These are phyloP conservation scores for Labrus mixtus DNA, from an alignment of 2,113 vertebrate species.

Conservation along the genomic window DNA sequence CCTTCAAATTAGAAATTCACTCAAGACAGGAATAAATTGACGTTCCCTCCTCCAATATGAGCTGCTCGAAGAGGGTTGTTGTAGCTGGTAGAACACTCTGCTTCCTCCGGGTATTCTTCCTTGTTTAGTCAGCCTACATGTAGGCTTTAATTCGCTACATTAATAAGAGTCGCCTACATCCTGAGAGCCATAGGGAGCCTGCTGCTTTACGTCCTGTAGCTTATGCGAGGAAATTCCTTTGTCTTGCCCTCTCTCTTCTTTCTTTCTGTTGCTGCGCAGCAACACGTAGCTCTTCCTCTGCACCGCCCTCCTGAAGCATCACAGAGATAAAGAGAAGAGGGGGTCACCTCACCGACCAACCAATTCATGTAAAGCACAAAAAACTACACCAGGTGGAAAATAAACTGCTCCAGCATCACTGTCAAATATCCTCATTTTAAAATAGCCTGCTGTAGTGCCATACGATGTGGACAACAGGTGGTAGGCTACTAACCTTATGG, in stretches of 20 bases:
- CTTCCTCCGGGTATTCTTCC: neutral
- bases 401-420: neutral
- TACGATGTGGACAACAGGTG: neutral
- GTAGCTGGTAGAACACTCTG: conserved; percentile 29
- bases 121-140: neutral
- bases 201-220: conserved; percentile 39
- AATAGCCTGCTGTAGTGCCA: neutral
- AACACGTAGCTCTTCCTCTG: conserved; percentile 75
- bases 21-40: conserved; percentile 30
- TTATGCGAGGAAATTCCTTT: conserved; percentile 46
- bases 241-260: conserved; percentile 3
- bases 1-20: conserved; percentile 15
- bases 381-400: neutral
- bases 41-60: conserved; percentile 11
- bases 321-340: conserved; percentile 35
- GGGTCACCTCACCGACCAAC: conserved; percentile 51
- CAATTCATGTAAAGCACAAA: neutral
- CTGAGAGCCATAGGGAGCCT: conserved; percentile 18
- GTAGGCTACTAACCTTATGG: too few species aligned
- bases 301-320: conserved; percentile 65
- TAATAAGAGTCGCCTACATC: neutral
- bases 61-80: conserved; percentile 10
- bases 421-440: neutral
- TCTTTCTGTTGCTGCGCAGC: conserved; percentile 80
- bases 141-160: conserved; percentile 15